phyloP scores from a whole-genome alignment of 2,888 invertebrate species.

The Alentia gelatinosa region DNA sequence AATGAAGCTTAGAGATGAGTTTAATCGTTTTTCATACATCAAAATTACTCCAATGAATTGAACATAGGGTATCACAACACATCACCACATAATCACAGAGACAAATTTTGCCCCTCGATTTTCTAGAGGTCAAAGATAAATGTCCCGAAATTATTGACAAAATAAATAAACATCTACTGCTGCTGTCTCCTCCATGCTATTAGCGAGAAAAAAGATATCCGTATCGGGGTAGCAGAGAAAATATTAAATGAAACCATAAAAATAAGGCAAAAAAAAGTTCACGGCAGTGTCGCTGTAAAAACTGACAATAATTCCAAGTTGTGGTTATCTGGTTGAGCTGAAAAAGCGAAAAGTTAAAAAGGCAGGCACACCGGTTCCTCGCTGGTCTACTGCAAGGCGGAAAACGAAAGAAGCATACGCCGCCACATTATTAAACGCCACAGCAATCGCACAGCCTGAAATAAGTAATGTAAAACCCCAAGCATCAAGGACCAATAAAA shows the following conservation, averaged over 20 bases:
- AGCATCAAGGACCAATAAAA: too few relatives aligned
- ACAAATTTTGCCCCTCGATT: too few relatives aligned
- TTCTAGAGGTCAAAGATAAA: too few relatives aligned
- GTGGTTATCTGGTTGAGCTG: not conserved
- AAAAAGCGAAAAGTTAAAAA: not conserved
- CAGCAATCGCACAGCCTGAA: too few relatives aligned
- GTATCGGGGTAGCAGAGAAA: not conserved
- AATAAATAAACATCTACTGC: not conserved
- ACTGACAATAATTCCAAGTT: not conserved
- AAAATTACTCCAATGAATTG: too few relatives aligned
- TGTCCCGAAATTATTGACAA: too few relatives aligned
- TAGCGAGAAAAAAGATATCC: not conserved
- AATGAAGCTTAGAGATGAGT: too few relatives aligned
- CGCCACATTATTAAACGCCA: too few relatives aligned
- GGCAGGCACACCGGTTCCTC: not conserved
- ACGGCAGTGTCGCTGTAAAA: not conserved
- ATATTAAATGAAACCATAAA: not conserved
- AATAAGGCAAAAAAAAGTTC: not conserved
- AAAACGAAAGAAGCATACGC: not conserved
- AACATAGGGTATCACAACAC: too few relatives aligned
- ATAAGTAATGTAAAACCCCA: too few relatives aligned
- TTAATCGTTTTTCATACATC: too few relatives aligned
- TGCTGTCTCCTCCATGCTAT: constrained; percentile 3
- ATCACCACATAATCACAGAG: too few relatives aligned
- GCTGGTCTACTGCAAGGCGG: not conserved